phyloP scores from a whole-genome alignment of 2,888 invertebrate genomes.

The Phlogophora meticulosa region DNA sequence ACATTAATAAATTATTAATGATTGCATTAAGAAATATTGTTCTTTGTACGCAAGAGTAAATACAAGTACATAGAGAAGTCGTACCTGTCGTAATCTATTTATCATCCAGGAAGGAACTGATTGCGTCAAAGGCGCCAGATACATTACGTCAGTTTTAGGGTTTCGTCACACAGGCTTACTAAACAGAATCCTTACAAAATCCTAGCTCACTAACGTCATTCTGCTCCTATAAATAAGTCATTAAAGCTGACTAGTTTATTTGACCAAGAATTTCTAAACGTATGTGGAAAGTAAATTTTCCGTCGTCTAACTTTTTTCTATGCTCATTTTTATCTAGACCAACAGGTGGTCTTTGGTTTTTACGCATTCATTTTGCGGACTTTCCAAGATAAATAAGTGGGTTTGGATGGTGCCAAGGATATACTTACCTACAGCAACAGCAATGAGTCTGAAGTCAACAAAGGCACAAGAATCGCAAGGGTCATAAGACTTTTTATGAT shows the following conservation, averaged over 20 bases:
- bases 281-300: background rate
- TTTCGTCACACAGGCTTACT: constrained; percentile 60
- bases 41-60: constrained; percentile 16
- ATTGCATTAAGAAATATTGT: constrained; percentile 20
- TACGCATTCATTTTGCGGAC: background rate
- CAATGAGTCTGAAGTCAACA: background rate
- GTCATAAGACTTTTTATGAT: no score
- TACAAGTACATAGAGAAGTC: constrained; percentile 31
- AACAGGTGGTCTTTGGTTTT: constrained; percentile 16
- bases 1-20: constrained; percentile 1
- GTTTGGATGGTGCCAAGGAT: background rate
- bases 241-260: constrained; percentile 3
- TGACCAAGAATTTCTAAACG: background rate
- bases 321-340: constrained; percentile 13
- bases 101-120: constrained; percentile 41
- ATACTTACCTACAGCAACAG: background rate
- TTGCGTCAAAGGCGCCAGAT: constrained; percentile 54
- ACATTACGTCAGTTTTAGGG: constrained; percentile 66
- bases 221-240: constrained; percentile 13
- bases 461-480: background rate
- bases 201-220: constrained; percentile 15
- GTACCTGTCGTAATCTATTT: constrained; percentile 58
- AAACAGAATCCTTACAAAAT: constrained; percentile 65
- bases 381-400: constrained; percentile 27
- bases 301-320: background rate